Conservation (phyloP, 2,113 vertebrate genomes). For the Odontophorus gujanensis region DNA sequence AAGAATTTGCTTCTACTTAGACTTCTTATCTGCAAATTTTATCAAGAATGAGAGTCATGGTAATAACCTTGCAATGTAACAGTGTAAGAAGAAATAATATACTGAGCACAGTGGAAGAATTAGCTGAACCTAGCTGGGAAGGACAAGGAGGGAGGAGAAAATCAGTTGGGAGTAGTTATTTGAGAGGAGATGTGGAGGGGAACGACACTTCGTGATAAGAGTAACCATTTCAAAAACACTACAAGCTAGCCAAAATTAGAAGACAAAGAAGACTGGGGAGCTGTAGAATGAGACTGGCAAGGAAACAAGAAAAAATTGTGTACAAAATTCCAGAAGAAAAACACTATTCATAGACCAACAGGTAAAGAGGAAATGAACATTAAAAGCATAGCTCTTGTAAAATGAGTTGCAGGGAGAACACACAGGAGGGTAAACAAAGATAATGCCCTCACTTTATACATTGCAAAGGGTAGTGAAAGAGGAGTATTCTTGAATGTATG, state of each 20-base stretch:
- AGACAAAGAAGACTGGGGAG: background rate
- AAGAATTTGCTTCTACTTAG: background rate
- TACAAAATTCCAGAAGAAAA: background rate
- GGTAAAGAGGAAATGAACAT: constrained; percentile 29
- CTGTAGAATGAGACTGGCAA: background rate
- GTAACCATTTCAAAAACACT: background rate
- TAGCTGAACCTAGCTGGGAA: background rate
- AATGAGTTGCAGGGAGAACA: background rate
- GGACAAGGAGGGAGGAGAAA: background rate
- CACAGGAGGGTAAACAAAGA: background rate
- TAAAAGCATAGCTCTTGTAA: constrained; percentile 1
- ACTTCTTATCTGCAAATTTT: background rate
- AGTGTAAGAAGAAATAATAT: background rate
- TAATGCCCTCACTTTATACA: background rate
- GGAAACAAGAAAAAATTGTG: background rate
- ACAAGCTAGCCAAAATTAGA: background rate
- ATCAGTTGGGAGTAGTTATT: background rate
- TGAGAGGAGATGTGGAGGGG: background rate
- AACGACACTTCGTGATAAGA: background rate
- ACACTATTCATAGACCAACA: constrained; percentile 7
- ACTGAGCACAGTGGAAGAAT: background rate
- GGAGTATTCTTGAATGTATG: background rate
- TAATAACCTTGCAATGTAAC: background rate
- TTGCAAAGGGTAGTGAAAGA: background rate
- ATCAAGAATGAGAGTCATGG: background rate